Percentiles rank a stretch among this genome's conserved stretches.
Evolutionary conservation across 1,140 invertebrate genomes (phyloP).

Genomic region (Drosophila prosaltans): DNA sequence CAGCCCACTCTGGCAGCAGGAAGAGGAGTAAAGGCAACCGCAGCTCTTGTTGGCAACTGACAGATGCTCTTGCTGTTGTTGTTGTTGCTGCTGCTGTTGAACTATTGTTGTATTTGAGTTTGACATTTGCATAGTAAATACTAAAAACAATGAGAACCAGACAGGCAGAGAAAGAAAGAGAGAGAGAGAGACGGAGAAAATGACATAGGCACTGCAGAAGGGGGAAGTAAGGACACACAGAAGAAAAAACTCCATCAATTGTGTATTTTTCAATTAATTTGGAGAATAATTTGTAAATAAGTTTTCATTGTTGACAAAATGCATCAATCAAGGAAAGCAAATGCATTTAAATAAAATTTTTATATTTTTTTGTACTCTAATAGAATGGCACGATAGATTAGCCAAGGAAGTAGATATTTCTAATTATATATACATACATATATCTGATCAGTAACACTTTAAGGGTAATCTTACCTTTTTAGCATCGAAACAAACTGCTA

Average conservation of each 20-base stretch:
- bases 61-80: slow-evolving; percentile 37
- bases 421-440: too few relatives aligned
- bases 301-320: slow-evolving; percentile 17
- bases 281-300: slow-evolving; percentile 59
- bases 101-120: slow-evolving; percentile 67
- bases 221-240: too few relatives aligned
- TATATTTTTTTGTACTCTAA: background rate
- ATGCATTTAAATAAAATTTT: background rate
- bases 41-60: slow-evolving; percentile 59
- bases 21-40: slow-evolving; percentile 59
- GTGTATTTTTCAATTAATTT: slow-evolving; percentile 67
- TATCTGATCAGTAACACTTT: too few relatives aligned
- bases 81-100: slow-evolving; percentile 41
- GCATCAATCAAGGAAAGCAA: background rate
- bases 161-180: background rate
- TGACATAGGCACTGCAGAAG: too few relatives aligned
- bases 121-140: slow-evolving; percentile 65
- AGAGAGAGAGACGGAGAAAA: background rate
- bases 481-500: too few relatives aligned
- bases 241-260: slow-evolving; percentile 34
- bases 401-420: background rate
- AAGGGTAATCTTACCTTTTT: too few relatives aligned
- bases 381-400: background rate
- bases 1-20: slow-evolving; percentile 20
- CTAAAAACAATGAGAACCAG: slow-evolving; percentile 19